Evolutionary conservation across 1,140 invertebrate genomes (phyloP), one percentile per base, ranked within the genome.

Genomic region (Agrilus planipennis): DNA sequence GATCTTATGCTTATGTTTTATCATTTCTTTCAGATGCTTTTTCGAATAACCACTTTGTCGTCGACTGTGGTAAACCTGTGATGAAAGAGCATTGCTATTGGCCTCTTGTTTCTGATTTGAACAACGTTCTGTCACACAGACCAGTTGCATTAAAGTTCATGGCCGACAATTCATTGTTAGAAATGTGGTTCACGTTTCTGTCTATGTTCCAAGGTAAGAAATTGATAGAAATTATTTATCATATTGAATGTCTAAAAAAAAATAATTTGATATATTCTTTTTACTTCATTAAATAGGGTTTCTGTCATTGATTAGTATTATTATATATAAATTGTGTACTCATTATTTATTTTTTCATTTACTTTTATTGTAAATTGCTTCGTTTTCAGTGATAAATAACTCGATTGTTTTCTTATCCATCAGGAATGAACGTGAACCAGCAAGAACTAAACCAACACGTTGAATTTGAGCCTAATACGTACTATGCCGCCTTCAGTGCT

Each of bases 11-110:
- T 27, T n/a, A n/a, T n/a, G n/a, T n/a, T n/a, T n/a, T n/a, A n/a
- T 9, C 23, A 27, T 7, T 40, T 39, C 29, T 4, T 39, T 7
- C 15, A 85, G 83, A 87, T 68, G 73, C 77, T 20, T 70, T 75
- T 12, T 77, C 79, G 50, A 91, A 90, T 62, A 81, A 78, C 50
- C 88, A 92, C 58, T 77, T 75, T 52, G 90, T 96, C n/a, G 91
- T 96, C 4, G 89, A 95, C 56, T 96, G 91, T 61, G 82, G 77
- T 10, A 72, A 82, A 46, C 72, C 81, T 47, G 84, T 94, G 4
- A 94, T 97, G 88, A 93, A 90, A 63, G 88, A 95, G 55, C 93
- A 97, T 64, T 94, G 90, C 67, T 97, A 95, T 65, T 97, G 92
- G 92, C 91, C 93, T 9, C 69, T 96, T 2, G 89, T 97, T 23